Percentiles rank a stretch among this genome's conserved stretches.
Conservation (phyloP, 2,113 vertebrate genomes). For the Scatophagus argus region DNA sequence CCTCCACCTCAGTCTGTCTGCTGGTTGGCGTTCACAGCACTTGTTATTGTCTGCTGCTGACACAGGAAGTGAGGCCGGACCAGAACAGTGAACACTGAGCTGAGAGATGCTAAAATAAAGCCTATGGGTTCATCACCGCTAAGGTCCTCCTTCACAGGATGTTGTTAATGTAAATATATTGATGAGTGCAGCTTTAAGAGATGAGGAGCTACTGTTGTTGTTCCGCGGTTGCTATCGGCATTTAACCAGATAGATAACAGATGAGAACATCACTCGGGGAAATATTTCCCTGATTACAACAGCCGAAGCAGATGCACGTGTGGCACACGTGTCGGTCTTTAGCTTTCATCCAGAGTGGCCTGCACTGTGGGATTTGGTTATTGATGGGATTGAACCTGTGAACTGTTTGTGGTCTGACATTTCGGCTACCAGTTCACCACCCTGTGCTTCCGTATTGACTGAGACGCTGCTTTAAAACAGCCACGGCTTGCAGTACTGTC, state of each 20-base stretch:
- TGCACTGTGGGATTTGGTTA: neutral
- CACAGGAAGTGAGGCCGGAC: no score
- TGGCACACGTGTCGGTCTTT: neutral
- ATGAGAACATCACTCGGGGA: neutral
- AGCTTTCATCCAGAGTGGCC: neutral
- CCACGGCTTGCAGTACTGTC: neutral
- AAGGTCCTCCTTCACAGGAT: no score
- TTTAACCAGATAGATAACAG: neutral
- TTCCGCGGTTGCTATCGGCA: neutral
- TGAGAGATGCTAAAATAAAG: no score
- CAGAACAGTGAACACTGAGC: no score
- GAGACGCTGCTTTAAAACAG: neutral
- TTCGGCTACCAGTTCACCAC: neutral
- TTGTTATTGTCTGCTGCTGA: no score
- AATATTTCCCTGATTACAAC: neutral
- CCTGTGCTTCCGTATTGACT: neutral
- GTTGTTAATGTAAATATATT: no score
- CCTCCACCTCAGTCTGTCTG: no score
- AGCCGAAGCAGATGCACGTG: neutral
- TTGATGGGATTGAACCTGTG: conserved; percentile 10
- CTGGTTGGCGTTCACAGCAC: no score
- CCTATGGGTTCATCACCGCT: no score
- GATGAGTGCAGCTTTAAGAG: neutral
- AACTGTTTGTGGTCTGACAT: neutral
- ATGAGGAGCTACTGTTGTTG: neutral